A percentile compares a stretch with the other conserved stretches of the same genome.
phyloP scores from a whole-genome alignment of 1,140 invertebrate genomes.

The Metopolophium dirhodum region DNA sequence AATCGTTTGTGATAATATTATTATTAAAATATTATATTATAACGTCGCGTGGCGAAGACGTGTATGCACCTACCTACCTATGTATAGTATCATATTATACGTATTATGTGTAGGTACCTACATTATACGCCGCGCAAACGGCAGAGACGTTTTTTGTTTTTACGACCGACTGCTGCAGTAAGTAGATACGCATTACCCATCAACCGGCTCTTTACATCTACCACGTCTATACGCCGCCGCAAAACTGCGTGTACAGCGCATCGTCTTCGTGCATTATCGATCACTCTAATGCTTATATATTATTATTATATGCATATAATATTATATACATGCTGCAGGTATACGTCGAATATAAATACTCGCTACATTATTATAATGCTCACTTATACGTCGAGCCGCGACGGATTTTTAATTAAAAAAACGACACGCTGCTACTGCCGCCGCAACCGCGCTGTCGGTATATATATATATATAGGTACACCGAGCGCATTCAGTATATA shows the following conservation, averaged over 20 bases:
- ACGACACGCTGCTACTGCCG: background rate
- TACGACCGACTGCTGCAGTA: background rate
- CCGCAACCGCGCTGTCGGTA: too few species aligned
- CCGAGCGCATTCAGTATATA: background rate
- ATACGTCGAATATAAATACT: background rate
- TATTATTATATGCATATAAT: background rate
- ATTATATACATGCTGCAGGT: background rate
- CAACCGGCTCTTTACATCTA: background rate
- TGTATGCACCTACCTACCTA: background rate
- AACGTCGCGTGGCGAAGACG: background rate
- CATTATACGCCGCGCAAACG: background rate
- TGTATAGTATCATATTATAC: background rate
- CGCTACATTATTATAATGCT: background rate
- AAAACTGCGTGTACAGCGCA: background rate
- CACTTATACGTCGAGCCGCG: slow-evolving; percentile 2
- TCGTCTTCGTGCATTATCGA: background rate
- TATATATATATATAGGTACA: background rate
- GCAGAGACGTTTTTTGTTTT: background rate
- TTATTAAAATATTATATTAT: background rate
- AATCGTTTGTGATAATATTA: slow-evolving; percentile 34
- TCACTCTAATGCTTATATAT: background rate
- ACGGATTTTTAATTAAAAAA: slow-evolving; percentile 40
- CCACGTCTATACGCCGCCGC: background rate
- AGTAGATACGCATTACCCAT: background rate
- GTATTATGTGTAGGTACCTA: background rate